Evolutionary conservation across 2,797 vertebrate genomes (phyloP).

Genomic region (Helarctos malayanus): DNA sequence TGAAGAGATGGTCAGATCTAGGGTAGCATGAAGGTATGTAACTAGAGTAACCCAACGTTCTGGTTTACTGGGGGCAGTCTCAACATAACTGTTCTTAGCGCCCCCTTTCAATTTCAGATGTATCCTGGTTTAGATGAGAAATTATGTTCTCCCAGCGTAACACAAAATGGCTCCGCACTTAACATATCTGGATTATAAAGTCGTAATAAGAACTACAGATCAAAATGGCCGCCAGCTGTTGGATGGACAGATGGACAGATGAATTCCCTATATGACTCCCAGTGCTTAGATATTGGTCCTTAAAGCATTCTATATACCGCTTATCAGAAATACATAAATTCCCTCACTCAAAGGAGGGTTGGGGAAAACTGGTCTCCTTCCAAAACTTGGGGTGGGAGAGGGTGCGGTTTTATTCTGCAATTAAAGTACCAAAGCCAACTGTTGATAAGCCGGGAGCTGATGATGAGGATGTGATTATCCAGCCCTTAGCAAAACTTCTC

Average conservation of each 20-base stretch:
- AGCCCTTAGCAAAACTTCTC: slow-evolving; percentile 17
- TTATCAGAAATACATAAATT: slow-evolving; percentile 2
- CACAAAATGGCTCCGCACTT: neutral
- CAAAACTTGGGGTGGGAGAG: neutral
- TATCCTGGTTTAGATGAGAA: neutral
- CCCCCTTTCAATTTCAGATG: neutral
- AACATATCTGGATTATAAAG: slow-evolving; percentile 41
- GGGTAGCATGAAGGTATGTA: neutral
- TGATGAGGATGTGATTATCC: slow-evolving; percentile 46
- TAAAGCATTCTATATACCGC: neutral
- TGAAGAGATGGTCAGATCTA: neutral
- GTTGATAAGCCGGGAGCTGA: neutral
- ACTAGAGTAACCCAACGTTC: neutral
- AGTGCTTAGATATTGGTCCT: neutral
- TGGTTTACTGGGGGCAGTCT: neutral
- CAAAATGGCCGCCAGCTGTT: slow-evolving; percentile 26
- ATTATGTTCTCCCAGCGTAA: neutral
- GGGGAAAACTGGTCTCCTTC: neutral
- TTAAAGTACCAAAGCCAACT: neutral
- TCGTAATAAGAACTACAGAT: neutral
- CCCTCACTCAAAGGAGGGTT: neutral
- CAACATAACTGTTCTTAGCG: neutral
- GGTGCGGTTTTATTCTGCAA: neutral
- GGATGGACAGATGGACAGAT: neutral
- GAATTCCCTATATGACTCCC: neutral